Base-by-base conservation (phyloP, 2,113 vertebrate genomes). In the Proteles cristata region DNA sequence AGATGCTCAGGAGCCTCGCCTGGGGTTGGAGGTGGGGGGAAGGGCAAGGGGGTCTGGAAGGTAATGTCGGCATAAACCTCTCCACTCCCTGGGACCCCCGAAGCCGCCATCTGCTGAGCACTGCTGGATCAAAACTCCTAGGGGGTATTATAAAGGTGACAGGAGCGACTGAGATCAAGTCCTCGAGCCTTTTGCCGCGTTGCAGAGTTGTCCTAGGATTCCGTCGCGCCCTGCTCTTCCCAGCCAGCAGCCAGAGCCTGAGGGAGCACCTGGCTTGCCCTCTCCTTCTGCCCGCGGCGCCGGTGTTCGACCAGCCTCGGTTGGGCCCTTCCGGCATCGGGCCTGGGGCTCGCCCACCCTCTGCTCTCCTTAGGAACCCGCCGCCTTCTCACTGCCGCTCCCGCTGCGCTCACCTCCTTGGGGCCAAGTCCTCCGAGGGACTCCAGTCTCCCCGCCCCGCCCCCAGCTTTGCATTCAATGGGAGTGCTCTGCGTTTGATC, bases 401-500 rank as follows among this genome's bases (percentile, higher is more conserved):
- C 86, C 14, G 3, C 86, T 14, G 26, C 5, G 33, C 45, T 71
- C 88, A 88, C 55, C 77, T 33, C 11, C 2, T 33, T 1, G 19
- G 33, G 43, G 39, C 82, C n/a, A 1, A 11, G 28, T 76, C 53
- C 76, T 85, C 81, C 5, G 71, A 94, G 39, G 53, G 39, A 39
- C 55, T 61, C 84, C 23, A 0, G 50, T 16, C 80, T 84, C 48
- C 55, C 69, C 8, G 63, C 93, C 69, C 93, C 84, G 12, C 97
- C 94, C 81, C 82, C 90, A 71, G 25, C 35, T 93, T 96, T 96
- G 96, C 95, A 97, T 93, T 94, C 96, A 96, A 43, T 94, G 66
- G 90, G 66, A 88, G 63, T 45, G 76, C 69, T 90, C 81, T 25
- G 45, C 69, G 94, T 98, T 97, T 98, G 97, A 98, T 97, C 94